Base-by-base conservation (phyloP, 2,797 vertebrate species). In the Sphenodon punctatus region DNA sequence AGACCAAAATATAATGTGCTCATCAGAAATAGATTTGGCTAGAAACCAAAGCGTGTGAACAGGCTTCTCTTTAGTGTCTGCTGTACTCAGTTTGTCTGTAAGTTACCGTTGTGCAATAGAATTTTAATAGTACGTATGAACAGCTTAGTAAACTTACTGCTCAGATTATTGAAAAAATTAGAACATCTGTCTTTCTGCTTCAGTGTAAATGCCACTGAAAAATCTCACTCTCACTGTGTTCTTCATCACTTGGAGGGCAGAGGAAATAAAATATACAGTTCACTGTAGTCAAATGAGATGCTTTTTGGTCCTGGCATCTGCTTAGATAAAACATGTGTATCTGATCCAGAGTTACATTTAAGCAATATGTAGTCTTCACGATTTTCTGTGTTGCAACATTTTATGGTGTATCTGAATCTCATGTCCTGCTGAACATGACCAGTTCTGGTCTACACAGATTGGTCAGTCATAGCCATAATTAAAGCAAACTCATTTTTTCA, bases 201-300 rank as follows among this genome's bases (percentile, higher is more conserved):
- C 80, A 65, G 25, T 86, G 63, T 82, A 88, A 88, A 82, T 77
- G 78, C 82, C 89, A 88, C 80, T 87, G 88, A 90, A 93, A 88
- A 91, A 88, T 91, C 63, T 89, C 83, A 84, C 80, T 73, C 82
- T 82, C 30, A 1, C 10, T 41, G 32, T 80, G 56, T 68, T 89
- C 79, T 89, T 74, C 73, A 66, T 79, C 22, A 39, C 77, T 91
- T 86, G 70, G 76, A 76, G 51, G 48, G 68, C 68, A 3, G 2
- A 69, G 66, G 90, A 22, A 56, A 66, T 82, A 79, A 84, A 87
- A 88, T 76, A 72, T 90, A 80, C 4, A 3, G 27, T 79, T 92
- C 75, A 79, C 27, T 86, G 60, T 78, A 27, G 82, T 82, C 88
- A 67, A 85, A 89, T 86, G 91, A 93, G 88, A 91, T 92, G 91